These are phyloP conservation scores for Falco punctatus DNA, from an alignment of 2,113 vertebrate genomes.

Conservation along the genomic window DNA sequence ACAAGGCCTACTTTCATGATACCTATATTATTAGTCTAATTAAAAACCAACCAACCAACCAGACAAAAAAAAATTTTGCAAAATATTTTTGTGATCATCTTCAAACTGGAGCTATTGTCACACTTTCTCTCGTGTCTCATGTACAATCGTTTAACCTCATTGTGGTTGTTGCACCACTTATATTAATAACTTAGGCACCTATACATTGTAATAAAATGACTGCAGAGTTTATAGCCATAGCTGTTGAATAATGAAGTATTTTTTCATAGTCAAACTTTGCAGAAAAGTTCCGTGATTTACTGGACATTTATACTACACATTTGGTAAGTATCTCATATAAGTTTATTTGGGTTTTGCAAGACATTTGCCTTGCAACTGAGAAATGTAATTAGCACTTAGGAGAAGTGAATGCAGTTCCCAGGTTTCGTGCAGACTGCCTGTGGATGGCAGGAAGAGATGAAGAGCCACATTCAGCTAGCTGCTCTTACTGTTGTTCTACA, in stretches of 20 bases:
- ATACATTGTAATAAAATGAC: background rate
- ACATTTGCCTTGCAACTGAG: background rate
- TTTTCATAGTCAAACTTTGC: background rate
- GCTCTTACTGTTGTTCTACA: background rate
- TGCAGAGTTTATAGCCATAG: background rate
- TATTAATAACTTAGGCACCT: background rate
- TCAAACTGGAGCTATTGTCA: background rate
- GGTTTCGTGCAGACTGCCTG: background rate
- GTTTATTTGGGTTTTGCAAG: background rate
- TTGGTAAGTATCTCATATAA: background rate
- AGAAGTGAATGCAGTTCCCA: background rate
- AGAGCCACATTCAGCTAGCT: background rate
- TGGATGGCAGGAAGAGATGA: background rate
- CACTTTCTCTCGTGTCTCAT: background rate
- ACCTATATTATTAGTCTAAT: background rate
- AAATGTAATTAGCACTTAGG: slow-evolving; percentile 1
- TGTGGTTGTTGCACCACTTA: background rate
- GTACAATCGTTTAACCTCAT: background rate
- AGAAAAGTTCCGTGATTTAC: background rate
- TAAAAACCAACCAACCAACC: background rate
- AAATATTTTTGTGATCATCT: background rate
- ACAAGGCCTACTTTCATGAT: background rate
- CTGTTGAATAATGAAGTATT: background rate
- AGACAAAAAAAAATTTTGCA: background rate
- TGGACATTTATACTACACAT: background rate